These are phyloP conservation scores for Tupaia tana DNA, from an alignment of 2,113 vertebrate species.

Conservation along the genomic window DNA sequence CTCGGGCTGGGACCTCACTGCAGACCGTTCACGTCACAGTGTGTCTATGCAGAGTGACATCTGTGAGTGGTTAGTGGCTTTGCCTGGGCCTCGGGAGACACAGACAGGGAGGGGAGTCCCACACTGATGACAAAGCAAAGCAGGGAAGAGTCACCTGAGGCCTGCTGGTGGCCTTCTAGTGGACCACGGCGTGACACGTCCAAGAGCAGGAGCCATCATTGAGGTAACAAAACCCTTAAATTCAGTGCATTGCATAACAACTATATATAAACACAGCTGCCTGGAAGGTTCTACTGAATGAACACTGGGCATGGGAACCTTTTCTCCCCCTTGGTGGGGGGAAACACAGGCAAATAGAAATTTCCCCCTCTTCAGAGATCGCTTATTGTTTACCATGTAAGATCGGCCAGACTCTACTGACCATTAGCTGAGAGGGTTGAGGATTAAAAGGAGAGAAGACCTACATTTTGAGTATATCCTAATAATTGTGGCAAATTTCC, in stretches of 20 bases:
- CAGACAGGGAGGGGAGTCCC: neutral
- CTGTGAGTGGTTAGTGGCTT: neutral
- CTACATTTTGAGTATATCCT: neutral
- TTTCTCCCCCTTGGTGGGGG: neutral
- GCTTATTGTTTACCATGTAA: neutral
- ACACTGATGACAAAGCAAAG: neutral
- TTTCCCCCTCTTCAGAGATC: neutral
- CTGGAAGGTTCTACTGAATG: neutral
- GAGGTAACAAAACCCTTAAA: constrained; percentile 19
- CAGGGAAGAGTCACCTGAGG: too few species aligned
- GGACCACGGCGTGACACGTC: neutral
- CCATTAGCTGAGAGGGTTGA: neutral
- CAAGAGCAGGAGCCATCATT: neutral
- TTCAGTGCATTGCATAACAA: neutral
- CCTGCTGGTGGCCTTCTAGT: neutral
- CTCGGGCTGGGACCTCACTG: neutral
- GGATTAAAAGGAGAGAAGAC: neutral
- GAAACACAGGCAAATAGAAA: neutral
- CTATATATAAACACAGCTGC: neutral
- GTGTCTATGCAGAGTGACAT: neutral
- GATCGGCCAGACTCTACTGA: neutral
- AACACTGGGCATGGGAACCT: neutral
- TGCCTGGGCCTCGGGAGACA: neutral
- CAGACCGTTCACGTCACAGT: neutral
- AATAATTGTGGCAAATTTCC: neutral